Base-by-base conservation (phyloP, 2,797 vertebrate genomes). In the Chelon labrosus region DNA sequence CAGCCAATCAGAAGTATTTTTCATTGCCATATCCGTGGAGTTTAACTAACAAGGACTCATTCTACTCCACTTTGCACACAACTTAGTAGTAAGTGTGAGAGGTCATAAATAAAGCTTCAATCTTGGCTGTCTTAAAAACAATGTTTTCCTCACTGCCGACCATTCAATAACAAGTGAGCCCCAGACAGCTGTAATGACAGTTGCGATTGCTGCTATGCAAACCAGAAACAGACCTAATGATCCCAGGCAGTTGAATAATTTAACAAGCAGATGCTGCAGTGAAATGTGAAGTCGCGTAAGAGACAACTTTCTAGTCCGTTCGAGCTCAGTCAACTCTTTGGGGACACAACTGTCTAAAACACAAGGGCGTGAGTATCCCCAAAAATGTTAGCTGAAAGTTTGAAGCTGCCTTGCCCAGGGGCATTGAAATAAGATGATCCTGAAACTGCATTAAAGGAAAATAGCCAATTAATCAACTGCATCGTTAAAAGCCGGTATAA, bases 181-280 rank as follows among this genome's bases (percentile, higher is more conserved):
- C 74, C 39, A 66, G 44, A 49, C 57, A 64, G 54, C 70, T 65
- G 69, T 61, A 79, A 75, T 58, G 69, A 83, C 77, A 75, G 77
- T 58, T 60, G 66, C 25, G 41, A 79, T 76, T 27, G 63, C 75
- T 76, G 68, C 62, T 63, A 22, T 55, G 65, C 44, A 58, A 83
- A 84, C 75, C 75, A 74, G 73, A 79, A 88, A 69, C 68, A 78
- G 71, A 78, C 70, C 82, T 77, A 70, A 83, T 73, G 55, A 91
- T 86, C 68, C 71, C 67, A 51, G 63, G 31, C 49, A 25, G 57
- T 41, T 93, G 60, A 91, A 92, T 89, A 85, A 93, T 93, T 92
- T 61, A 92, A 63, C 64, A 68, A 62, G 74, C 82, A 84, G 83
- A 84, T 83, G 83, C 81, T 64, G 41, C 41, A 66, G 57, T 20